A percentile compares a stretch with the other conserved stretches of the same genome.
Evolutionary conservation across 2,888 invertebrate genomes (phyloP).

Genomic region (Drosophila heteroneura): DNA sequence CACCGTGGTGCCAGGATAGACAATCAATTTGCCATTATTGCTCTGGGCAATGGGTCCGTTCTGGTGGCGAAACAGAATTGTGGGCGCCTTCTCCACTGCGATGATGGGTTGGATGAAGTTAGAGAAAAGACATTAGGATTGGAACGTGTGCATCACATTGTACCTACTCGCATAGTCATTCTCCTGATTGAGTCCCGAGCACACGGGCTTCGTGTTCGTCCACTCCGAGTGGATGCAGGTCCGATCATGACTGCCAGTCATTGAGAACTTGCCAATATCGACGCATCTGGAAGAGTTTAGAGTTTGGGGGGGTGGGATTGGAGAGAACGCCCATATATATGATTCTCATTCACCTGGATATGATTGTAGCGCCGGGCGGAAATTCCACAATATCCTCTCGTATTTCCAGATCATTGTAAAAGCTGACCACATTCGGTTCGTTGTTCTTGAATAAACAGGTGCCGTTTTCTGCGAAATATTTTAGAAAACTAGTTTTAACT

Average conservation of each 20-base stretch:
- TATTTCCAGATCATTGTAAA: slow-evolving; percentile 92
- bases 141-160: too few relatives aligned
- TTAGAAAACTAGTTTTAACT: not conserved
- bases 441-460: slow-evolving; percentile 92
- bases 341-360: slow-evolving; percentile 86
- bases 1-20: slow-evolving; percentile 93
- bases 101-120: not conserved
- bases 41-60: slow-evolving; percentile 94
- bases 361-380: slow-evolving; percentile 90
- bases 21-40: slow-evolving; percentile 93
- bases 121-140: not conserved
- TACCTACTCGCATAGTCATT: slow-evolving; percentile 93
- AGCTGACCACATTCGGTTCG: slow-evolving; percentile 92
- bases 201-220: slow-evolving; percentile 92
- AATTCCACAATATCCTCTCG: slow-evolving; percentile 92
- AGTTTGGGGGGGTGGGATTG: not conserved
- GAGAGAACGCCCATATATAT: not conserved
- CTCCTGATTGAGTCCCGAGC: slow-evolving; percentile 93
- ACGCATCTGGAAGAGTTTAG: slow-evolving; percentile 87
- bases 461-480: slow-evolving; percentile 87
- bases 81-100: slow-evolving; percentile 93
- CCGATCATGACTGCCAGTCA: slow-evolving; percentile 91
- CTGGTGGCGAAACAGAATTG: slow-evolving; percentile 92
- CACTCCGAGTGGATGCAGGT: slow-evolving; percentile 92
- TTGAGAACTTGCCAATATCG: slow-evolving; percentile 94